These are phyloP conservation scores for Platycheirus rosarum DNA, from an alignment of 2,888 invertebrate species.

Conservation along the genomic window DNA sequence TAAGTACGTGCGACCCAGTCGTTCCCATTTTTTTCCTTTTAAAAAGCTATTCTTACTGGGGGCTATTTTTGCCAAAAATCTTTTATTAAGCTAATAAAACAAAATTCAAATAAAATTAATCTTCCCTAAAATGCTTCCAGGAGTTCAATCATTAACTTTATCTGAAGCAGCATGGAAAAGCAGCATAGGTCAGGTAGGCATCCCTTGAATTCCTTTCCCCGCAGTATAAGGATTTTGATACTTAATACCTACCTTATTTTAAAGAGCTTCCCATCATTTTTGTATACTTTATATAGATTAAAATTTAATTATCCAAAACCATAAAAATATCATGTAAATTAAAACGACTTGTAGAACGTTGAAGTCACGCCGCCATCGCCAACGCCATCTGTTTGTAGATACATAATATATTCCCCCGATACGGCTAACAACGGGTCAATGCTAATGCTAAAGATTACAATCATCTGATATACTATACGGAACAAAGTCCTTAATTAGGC, in stretches of 20 bases:
- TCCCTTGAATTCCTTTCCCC: too few species aligned
- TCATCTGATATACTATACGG: conserved; percentile 8
- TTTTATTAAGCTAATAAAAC: conserved; percentile 36
- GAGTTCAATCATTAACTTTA: conserved; percentile 35
- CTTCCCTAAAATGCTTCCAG: conserved; percentile 32
- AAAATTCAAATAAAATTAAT: conserved; percentile 47
- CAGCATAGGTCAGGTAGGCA: too few species aligned
- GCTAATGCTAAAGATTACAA: conserved; percentile 44
- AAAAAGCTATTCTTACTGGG: too few species aligned
- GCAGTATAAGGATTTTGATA: too few species aligned
- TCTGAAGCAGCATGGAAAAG: conserved; percentile 12
- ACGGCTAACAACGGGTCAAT: conserved; percentile 37
- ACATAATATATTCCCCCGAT: too few species aligned
- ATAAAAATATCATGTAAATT: conserved; percentile 36
- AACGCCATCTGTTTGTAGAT: neutral
- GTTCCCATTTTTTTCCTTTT: too few species aligned
- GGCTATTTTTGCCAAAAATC: conserved; percentile 16
- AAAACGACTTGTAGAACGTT: conserved; percentile 39
- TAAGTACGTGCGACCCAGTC: too few species aligned
- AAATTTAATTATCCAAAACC: conserved; percentile 29
- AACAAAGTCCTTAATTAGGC: conserved; percentile 2
- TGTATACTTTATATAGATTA: conserved; percentile 2
- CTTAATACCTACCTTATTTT: too few species aligned
- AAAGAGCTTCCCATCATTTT: too few species aligned
- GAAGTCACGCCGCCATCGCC: neutral